phyloP scores from a whole-genome alignment of 1,140 invertebrate genomes.

The Drosophila orena region DNA sequence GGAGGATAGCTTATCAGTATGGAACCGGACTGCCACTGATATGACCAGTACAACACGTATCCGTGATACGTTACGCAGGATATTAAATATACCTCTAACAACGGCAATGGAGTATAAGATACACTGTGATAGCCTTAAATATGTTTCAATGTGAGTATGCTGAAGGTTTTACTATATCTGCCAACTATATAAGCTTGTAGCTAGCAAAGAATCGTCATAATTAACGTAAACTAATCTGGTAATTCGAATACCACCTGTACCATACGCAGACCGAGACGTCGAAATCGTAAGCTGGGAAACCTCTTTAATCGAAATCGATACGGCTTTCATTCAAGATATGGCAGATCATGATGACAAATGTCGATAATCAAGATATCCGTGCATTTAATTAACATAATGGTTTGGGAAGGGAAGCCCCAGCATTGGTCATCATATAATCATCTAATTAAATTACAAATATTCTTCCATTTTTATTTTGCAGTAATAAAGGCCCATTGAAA shows the following conservation, averaged over 20 bases:
- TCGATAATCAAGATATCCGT: not conserved
- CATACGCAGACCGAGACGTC: conserved; percentile 21
- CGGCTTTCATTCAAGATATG: conserved; percentile 12
- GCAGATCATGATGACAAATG: conserved; percentile 6
- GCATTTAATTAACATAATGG: not conserved
- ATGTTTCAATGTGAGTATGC: conserved; percentile 85
- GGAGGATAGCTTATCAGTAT: conserved; percentile 99
- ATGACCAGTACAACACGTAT: conserved; percentile 94
- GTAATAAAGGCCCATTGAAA: conserved; percentile 84
- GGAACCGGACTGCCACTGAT: conserved; percentile 98
- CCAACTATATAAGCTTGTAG: too few relatives aligned
- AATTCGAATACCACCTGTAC: conserved; percentile 14
- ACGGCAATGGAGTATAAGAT: conserved; percentile 98
- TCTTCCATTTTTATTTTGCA: conserved; percentile 52
- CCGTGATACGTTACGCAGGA: conserved; percentile 96
- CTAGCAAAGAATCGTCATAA: too few relatives aligned
- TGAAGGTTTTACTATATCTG: too few relatives aligned
- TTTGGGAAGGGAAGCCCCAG: not conserved
- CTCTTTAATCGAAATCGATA: conserved; percentile 18
- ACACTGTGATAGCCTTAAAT: conserved; percentile 93
- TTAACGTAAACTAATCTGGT: not conserved
- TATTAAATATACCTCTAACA: conserved; percentile 96
- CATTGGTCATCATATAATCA: not conserved
- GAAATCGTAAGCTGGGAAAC: conserved; percentile 22
- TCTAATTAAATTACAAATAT: conserved; percentile 11